phyloP scores from a whole-genome alignment of 2,888 invertebrate species.

The Asteroscopus sphinx region DNA sequence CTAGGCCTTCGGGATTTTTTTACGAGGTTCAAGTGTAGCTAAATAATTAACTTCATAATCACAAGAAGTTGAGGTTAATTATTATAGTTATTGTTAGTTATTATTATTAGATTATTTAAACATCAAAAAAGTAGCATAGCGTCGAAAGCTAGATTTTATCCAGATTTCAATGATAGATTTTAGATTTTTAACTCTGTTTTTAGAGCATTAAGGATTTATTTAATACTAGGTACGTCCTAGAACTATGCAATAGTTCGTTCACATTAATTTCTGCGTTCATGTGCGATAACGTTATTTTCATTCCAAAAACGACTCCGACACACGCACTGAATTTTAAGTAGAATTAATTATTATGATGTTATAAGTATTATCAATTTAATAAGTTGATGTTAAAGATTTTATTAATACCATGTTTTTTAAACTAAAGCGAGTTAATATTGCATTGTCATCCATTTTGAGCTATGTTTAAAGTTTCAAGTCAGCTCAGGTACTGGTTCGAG shows the following conservation, averaged over 20 bases:
- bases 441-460: too few relatives aligned
- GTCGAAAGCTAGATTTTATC: background rate
- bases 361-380: background rate
- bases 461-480: too few relatives aligned
- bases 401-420: too few relatives aligned
- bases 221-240: conserved; percentile 7
- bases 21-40: background rate
- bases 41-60: conserved; percentile 1
- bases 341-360: background rate
- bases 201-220: conserved; percentile 3
- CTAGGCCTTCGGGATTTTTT: conserved; percentile 1
- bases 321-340: conserved; percentile 28
- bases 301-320: conserved; percentile 15
- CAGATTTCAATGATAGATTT: background rate
- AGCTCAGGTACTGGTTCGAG: too few relatives aligned
- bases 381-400: too few relatives aligned
- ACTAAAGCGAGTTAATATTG: too few relatives aligned
- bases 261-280: conserved; percentile 22
- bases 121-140: too few relatives aligned
- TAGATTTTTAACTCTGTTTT: background rate
- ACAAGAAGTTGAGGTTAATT: too few relatives aligned
- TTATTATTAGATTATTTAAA: too few relatives aligned
- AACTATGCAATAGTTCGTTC: conserved; percentile 8
- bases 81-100: too few relatives aligned
- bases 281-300: conserved; percentile 21